A percentile compares a stretch with the other conserved stretches of the same genome.
These are phyloP conservation scores for Drosophila elegans DNA, from an alignment of 1,140 invertebrate species.

Conservation along the genomic window DNA sequence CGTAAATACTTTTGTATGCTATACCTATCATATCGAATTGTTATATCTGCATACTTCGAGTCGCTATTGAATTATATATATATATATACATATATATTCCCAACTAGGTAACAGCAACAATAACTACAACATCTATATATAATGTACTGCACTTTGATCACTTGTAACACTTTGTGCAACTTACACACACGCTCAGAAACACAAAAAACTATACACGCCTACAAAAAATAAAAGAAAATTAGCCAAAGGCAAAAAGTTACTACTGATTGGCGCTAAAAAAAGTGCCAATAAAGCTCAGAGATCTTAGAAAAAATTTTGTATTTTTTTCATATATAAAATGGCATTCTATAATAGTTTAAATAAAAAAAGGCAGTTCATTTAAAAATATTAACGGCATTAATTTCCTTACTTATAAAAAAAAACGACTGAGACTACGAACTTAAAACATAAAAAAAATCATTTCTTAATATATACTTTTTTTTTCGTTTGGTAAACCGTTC, in stretches of 20 bases:
- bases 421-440: constrained; percentile 78
- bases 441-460: constrained; percentile 20
- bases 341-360: not conserved
- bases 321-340: not conserved
- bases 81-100: constrained; percentile 57
- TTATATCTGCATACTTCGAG: constrained; percentile 57
- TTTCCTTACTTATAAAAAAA: constrained; percentile 10
- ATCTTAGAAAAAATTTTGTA: not conserved
- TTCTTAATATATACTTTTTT: constrained; percentile 10
- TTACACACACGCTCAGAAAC: constrained; percentile 54
- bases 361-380: not conserved
- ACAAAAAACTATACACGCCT: constrained; percentile 35
- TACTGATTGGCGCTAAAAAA: not conserved
- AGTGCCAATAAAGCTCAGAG: not conserved
- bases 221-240: constrained; percentile 31
- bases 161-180: constrained; percentile 65
- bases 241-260: constrained; percentile 6
- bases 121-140: constrained; percentile 46
- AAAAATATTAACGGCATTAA: not conserved
- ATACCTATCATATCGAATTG: constrained; percentile 51
- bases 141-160: constrained; percentile 74
- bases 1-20: constrained; percentile 58
- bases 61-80: constrained; percentile 56
- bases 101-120: constrained; percentile 60
- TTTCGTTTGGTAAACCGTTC: constrained; percentile 66